phyloP scores from a whole-genome alignment of 2,113 vertebrate species.

The Nibea coibor region DNA sequence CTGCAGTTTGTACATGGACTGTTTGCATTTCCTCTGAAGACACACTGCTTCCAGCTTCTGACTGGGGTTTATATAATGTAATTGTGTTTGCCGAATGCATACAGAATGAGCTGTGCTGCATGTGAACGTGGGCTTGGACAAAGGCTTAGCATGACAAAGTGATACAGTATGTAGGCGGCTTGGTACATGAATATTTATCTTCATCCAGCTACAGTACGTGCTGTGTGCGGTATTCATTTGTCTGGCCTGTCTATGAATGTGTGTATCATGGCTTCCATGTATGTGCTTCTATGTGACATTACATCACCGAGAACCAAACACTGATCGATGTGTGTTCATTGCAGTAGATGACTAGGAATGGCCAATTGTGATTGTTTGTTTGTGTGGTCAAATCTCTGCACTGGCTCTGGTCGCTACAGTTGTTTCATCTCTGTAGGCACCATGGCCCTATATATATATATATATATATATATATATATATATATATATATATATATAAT shows the following conservation, averaged over 20 bases:
- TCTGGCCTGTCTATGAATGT: background rate
- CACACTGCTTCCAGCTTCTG: constrained; percentile 11
- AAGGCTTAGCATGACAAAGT: constrained; percentile 31
- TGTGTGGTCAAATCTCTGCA: no score
- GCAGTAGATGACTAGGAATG: background rate
- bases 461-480: no score
- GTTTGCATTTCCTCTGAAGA: background rate
- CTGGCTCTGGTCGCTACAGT: background rate
- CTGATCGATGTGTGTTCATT: no score
- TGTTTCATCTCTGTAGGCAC: no score
- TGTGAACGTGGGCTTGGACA: constrained; percentile 32
- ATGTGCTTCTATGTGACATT: background rate
- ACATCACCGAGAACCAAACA: background rate
- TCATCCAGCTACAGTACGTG: background rate
- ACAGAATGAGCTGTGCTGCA: constrained; percentile 1
- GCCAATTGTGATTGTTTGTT: background rate
- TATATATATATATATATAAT: no score
- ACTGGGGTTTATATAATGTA: constrained; percentile 17
- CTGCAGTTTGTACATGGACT: background rate
- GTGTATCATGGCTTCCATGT: background rate
- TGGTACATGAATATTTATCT: constrained; percentile 35
- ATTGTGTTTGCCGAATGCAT: constrained; percentile 18
- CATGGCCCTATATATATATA: no score
- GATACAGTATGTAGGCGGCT: constrained; percentile 22
- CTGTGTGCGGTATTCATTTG: constrained; percentile 23